Percentiles rank a stretch among this genome's conserved stretches.
phyloP scores from a whole-genome alignment of 2,113 vertebrate species.

The Ceyx cyanopectus region DNA sequence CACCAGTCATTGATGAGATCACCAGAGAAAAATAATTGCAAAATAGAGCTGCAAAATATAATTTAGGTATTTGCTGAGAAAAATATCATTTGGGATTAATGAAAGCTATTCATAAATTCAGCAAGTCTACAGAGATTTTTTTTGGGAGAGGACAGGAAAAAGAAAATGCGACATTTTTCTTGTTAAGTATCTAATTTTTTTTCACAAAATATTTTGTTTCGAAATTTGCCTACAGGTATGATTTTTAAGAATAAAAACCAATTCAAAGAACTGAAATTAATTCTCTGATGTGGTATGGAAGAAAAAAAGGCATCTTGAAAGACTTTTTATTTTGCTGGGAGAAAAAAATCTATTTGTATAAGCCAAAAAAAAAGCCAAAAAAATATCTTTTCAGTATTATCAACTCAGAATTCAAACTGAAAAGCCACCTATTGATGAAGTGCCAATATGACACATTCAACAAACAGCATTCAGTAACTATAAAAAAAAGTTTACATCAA shows the following conservation, averaged over 20 bases:
- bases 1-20: background rate
- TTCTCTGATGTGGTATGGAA: background rate
- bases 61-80: background rate
- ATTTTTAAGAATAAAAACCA: background rate
- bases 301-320: background rate
- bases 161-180: background rate
- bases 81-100: background rate
- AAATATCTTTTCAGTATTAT: background rate
- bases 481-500: background rate
- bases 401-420: background rate
- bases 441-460: background rate
- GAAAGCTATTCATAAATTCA: background rate
- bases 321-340: background rate
- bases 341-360: background rate
- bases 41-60: background rate
- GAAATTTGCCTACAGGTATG: background rate
- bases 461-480: background rate
- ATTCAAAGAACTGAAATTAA: background rate
- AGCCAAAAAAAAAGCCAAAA: background rate
- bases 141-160: fast-evolving
- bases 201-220: background rate
- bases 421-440: background rate
- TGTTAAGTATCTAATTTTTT: background rate
- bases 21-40: background rate
- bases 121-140: background rate